Base-by-base conservation (phyloP, 2,113 vertebrate genomes). In the Pomatostomus ruficeps region DNA sequence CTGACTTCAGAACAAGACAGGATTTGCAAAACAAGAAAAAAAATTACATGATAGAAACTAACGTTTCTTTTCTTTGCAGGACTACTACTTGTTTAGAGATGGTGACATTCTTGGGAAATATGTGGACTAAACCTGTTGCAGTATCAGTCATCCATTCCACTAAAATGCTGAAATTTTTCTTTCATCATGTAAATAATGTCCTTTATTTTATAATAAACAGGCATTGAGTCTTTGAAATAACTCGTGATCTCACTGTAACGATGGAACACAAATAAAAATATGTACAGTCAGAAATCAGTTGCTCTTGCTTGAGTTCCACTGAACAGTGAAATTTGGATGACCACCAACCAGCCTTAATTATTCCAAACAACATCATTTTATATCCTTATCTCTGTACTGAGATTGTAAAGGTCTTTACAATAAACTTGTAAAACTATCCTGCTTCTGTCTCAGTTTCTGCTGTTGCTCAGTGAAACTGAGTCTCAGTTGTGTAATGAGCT, bases 11-110 rank as follows among this genome's bases (percentile, higher is more conserved):
- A 88, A 45, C 28, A 17, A 71, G 51, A 12, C 7, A 10, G 7
- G 25, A 9, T 73, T 65, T 94, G 54, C 31, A 45, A 48, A 91
- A 62, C 21, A 54, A 38, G 12, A 58, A 54, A 57, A 55, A 14
- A 1, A 24, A 3, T 18, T 25, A 14, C 19, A 0, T 6, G 40
- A 42, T 16, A 8, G 10, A 14, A 29, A 31, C 14, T 83, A 35
- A 88, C 0, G 17, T 97, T 58, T 84, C 46, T 96, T 6, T 86
- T 79, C 75, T 85, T 52, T 97, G 51, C 96, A 99, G 99, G 99
- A 99, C 79, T 99, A 99, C 92, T 99, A 98, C 97, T 97, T 99
- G 96, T 99, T 99, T 97, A 98, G 99, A 97, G 99, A 99, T 83
- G 98, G 97, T 59, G 99, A 99, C 94, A 99, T 99, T 95, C 98